These are phyloP conservation scores for Characodon lateralis DNA, from an alignment of 2,797 vertebrate genomes.

Conservation along the genomic window DNA sequence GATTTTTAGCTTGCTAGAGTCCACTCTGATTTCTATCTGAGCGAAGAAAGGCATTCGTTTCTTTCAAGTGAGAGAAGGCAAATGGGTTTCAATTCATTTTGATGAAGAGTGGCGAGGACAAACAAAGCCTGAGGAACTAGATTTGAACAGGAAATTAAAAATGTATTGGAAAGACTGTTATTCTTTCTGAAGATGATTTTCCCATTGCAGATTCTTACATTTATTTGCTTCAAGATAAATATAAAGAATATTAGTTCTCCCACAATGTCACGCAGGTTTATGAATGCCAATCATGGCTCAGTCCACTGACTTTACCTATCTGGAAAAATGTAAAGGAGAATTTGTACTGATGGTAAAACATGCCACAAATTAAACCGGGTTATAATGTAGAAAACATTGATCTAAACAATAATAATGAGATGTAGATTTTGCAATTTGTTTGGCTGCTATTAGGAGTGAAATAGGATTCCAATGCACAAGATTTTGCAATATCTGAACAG, in stretches of 20 bases:
- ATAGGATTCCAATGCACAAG: no score
- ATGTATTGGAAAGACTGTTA: constrained; percentile 1
- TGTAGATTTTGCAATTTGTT: neutral
- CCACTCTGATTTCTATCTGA: constrained; percentile 37
- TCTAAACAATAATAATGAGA: neutral
- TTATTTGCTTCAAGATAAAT: neutral
- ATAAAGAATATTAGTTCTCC: neutral
- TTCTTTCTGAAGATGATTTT: neutral
- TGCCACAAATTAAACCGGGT: neutral
- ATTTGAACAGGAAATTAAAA: constrained; percentile 16
- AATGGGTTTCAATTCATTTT: constrained; percentile 19
- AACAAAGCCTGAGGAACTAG: constrained; percentile 19
- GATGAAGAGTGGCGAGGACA: constrained; percentile 11
- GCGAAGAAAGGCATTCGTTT: constrained; percentile 26
- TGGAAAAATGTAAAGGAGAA: neutral
- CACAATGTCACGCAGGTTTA: neutral
- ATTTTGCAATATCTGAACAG: neutral
- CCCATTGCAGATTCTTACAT: neutral
- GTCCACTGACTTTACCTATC: neutral
- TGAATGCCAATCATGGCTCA: neutral
- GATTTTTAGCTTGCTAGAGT: constrained; percentile 52
- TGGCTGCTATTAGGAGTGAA: no score
- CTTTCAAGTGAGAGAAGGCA: constrained; percentile 20
- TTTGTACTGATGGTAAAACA: no score
- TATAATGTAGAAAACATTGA: neutral